phyloP scores from a whole-genome alignment of 2,797 vertebrate genomes.

The Trichosurus vulpecula region DNA sequence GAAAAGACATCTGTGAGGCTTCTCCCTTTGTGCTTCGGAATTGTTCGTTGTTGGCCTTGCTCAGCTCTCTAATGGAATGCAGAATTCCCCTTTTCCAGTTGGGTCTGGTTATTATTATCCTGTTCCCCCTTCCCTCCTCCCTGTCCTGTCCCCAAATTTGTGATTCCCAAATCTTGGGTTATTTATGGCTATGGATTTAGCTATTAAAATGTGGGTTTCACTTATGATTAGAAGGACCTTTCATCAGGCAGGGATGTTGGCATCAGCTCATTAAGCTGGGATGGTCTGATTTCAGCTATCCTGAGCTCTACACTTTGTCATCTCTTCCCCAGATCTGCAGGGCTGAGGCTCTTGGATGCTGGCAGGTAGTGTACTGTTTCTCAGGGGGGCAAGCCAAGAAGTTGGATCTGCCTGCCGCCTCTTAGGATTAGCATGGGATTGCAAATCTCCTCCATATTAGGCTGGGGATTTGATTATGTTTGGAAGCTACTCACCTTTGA shows the following conservation, averaged over 20 bases:
- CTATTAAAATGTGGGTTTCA: constrained; percentile 39
- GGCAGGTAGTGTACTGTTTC: neutral
- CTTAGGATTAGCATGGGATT: neutral
- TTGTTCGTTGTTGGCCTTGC: neutral
- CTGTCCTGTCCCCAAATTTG: constrained; percentile 31
- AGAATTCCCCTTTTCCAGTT: constrained; percentile 36
- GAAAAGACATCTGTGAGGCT: neutral
- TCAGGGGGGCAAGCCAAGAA: neutral
- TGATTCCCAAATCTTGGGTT: constrained; percentile 45
- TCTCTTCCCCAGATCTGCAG: rapidly evolving
- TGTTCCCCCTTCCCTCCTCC: neutral
- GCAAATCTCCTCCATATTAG: neutral
- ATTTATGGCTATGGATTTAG: constrained; percentile 53
- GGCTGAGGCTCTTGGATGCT: neutral
- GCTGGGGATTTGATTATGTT: neutral
- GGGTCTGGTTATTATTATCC: constrained; percentile 71
- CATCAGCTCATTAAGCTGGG: constrained; percentile 20
- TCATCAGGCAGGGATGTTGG: constrained; percentile 33
- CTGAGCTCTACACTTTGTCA: constrained; percentile 5
- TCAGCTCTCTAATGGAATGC: neutral
- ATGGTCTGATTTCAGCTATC: neutral
- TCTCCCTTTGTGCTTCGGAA: neutral
- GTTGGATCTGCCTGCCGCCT: neutral
- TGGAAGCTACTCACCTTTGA: neutral
- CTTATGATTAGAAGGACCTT: constrained; percentile 35